Conservation (phyloP, 1,140 invertebrate species). For the Drosophila ogumai region DNA sequence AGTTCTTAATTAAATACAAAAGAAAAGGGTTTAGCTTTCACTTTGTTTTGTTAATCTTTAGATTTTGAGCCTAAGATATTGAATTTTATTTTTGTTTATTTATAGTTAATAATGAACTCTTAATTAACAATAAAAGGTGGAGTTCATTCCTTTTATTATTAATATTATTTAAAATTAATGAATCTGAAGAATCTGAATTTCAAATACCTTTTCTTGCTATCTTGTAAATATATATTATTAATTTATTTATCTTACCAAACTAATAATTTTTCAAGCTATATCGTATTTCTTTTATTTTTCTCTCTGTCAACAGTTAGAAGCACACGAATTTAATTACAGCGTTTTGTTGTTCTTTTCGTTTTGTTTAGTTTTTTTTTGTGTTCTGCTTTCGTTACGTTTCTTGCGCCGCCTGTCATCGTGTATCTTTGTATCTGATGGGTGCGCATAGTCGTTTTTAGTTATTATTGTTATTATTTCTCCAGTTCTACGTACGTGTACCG, state of each 20-base stretch:
- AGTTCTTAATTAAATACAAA: background rate
- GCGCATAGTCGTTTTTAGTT: slow-evolving; percentile 68
- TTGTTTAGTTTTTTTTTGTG: slow-evolving; percentile 32
- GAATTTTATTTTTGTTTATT: background rate
- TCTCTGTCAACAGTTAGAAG: slow-evolving; percentile 33
- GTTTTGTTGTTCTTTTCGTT: slow-evolving; percentile 55
- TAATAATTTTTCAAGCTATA: background rate
- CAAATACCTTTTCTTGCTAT: background rate
- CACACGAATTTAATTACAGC: slow-evolving; percentile 77
- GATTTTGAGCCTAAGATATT: background rate
- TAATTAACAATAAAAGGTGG: background rate
- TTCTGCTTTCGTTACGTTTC: slow-evolving; percentile 31
- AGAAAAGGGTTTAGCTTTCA: background rate
- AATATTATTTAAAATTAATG: background rate
- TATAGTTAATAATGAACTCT: background rate
- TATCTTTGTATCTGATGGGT: slow-evolving; percentile 79
- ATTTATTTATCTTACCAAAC: background rate
- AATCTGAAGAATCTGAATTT: background rate
- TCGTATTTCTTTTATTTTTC: background rate
- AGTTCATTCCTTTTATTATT: background rate
- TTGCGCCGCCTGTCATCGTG: slow-evolving; percentile 49
- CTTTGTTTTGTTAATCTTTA: background rate
- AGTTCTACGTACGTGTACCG: slow-evolving; percentile 67
- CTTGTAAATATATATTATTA: background rate
- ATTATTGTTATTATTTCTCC: slow-evolving; percentile 82